phyloP scores from a whole-genome alignment of 2,888 invertebrate species.

The Pseudanteris insignis region DNA sequence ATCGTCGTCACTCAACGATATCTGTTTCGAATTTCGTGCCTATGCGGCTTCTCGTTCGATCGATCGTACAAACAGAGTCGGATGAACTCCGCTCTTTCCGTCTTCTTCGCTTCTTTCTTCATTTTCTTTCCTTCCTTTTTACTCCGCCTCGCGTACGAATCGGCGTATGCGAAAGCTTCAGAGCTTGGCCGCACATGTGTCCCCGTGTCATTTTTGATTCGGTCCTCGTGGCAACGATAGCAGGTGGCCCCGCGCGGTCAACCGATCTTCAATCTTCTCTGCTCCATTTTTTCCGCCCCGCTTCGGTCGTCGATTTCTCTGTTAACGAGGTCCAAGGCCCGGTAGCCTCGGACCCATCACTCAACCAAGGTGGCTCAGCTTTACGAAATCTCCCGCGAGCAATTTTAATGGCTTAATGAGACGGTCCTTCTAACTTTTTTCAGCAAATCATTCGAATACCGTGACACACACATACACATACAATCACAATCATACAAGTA shows the following conservation, averaged over 20 bases:
- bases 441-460: slow-evolving; percentile 26
- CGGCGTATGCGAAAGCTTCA: slow-evolving; percentile 26
- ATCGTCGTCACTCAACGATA: slow-evolving; percentile 36
- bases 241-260: slow-evolving; percentile 35
- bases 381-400: slow-evolving; percentile 37
- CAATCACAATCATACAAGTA: too few species aligned
- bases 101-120: slow-evolving; percentile 10
- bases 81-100: slow-evolving; percentile 19
- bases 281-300: slow-evolving; percentile 36
- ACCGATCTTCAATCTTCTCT: slow-evolving; percentile 42
- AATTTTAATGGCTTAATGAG: slow-evolving; percentile 42
- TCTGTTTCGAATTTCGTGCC: slow-evolving; percentile 41
- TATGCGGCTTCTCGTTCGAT: slow-evolving; percentile 45
- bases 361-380: slow-evolving; percentile 28
- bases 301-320: slow-evolving; percentile 31
- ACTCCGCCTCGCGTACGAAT: slow-evolving; percentile 28
- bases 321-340: slow-evolving; percentile 40
- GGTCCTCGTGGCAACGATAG: slow-evolving; percentile 40
- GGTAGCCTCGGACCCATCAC: slow-evolving; percentile 30
- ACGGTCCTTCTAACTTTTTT: slow-evolving; percentile 38
- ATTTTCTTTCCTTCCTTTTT: slow-evolving; percentile 5
- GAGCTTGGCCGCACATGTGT: slow-evolving; percentile 43
- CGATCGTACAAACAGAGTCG: slow-evolving; percentile 33
- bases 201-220: slow-evolving; percentile 43
- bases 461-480: too few species aligned